These are phyloP conservation scores for Troglohyphantes excavatus DNA, from an alignment of 2,888 invertebrate genomes.

Conservation along the genomic window DNA sequence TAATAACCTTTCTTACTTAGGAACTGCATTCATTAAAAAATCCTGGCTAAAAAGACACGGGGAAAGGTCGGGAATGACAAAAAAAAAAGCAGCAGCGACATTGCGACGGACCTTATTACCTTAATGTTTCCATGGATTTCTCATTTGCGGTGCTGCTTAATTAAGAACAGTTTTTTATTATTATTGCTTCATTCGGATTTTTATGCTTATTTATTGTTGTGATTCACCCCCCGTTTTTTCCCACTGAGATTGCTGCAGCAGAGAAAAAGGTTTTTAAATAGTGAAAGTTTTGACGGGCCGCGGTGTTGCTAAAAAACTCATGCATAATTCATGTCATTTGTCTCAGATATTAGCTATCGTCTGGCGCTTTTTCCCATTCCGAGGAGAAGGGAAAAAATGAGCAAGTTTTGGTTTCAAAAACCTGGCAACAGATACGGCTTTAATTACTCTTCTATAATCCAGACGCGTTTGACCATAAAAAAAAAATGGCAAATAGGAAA, in stretches of 20 bases:
- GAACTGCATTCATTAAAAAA: constrained; percentile 72
- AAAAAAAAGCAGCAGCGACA: constrained; percentile 33
- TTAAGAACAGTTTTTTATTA: constrained; percentile 70
- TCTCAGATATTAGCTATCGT: constrained; percentile 76
- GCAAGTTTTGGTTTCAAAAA: constrained; percentile 66
- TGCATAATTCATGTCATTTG: constrained; percentile 78
- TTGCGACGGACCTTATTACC: constrained; percentile 69
- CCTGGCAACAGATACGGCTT: constrained; percentile 71
- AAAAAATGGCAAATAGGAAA: constrained; percentile 26
- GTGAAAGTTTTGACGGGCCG: constrained; percentile 74
- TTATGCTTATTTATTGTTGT: constrained; percentile 75
- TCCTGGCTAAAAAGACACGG: constrained; percentile 47
- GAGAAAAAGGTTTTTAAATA: constrained; percentile 72
- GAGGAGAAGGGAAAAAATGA: constrained; percentile 27
- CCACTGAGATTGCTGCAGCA: background rate
- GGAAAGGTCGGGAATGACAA: background rate
- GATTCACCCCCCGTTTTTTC: constrained; percentile 34
- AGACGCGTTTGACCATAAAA: constrained; percentile 63
- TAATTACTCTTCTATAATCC: constrained; percentile 76
- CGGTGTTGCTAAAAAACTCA: constrained; percentile 75
- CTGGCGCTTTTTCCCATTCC: constrained; percentile 56
- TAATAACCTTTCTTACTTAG: constrained; percentile 71
- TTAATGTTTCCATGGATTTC: constrained; percentile 78
- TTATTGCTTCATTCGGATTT: constrained; percentile 67
- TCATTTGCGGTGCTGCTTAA: constrained; percentile 78